Evolutionary conservation across 2,113 vertebrate genomes (phyloP).

Genomic region (Acanthisitta chloris): DNA sequence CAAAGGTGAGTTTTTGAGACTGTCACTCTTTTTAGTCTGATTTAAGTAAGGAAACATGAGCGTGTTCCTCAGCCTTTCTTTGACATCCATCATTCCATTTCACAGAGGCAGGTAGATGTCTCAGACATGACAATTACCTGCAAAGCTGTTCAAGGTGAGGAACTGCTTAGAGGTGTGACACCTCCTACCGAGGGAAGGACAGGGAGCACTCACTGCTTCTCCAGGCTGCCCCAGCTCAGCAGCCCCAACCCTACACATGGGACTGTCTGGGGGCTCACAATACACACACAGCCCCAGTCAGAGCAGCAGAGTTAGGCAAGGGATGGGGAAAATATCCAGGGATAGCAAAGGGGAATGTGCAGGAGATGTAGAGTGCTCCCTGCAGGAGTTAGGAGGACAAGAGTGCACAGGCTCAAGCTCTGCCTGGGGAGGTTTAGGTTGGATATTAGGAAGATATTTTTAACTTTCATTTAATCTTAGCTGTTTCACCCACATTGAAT

Average conservation of each 20-base stretch:
- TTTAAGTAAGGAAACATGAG: neutral
- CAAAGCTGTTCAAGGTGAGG: neutral
- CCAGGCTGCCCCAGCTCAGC: neutral
- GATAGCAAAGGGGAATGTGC: neutral
- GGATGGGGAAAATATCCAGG: neutral
- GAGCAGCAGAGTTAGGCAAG: neutral
- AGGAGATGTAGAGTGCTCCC: neutral
- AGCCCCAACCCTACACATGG: accelerated
- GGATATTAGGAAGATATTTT: too few relatives aligned
- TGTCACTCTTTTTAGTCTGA: neutral
- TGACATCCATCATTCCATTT: neutral
- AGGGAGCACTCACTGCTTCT: neutral
- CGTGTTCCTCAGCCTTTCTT: neutral
- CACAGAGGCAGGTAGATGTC: neutral
- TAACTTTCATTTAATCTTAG: constrained; percentile 21
- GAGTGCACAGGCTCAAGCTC: too few relatives aligned
- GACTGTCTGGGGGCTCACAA: neutral
- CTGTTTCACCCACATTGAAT: neutral
- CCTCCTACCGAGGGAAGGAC: neutral
- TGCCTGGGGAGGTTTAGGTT: too few relatives aligned
- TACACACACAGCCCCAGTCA: accelerated
- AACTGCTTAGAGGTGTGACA: neutral
- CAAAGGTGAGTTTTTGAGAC: neutral
- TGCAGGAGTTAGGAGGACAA: neutral
- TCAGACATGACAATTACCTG: neutral